Conservation (phyloP, 2,888 invertebrate species). For the Diarsia mendica region DNA sequence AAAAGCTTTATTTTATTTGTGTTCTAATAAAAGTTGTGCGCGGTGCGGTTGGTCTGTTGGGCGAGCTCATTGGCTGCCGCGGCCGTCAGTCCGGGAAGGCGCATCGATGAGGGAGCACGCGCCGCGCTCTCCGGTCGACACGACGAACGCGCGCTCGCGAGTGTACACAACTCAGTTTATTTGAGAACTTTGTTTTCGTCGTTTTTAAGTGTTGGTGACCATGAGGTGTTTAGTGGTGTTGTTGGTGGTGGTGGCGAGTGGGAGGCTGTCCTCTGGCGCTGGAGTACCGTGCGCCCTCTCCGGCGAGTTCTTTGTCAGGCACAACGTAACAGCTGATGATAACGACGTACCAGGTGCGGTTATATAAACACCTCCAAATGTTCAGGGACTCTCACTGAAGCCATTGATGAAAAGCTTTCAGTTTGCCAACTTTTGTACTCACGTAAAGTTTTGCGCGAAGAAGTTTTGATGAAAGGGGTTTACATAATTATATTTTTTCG, state of each 20-base stretch:
- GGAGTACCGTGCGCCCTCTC: constrained; percentile 80
- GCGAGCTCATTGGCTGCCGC: constrained; percentile 67
- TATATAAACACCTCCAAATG: constrained; percentile 70
- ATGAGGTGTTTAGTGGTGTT: constrained; percentile 87
- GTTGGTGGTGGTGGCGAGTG: constrained; percentile 78
- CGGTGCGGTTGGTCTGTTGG: constrained; percentile 64
- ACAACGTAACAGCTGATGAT: constrained; percentile 88
- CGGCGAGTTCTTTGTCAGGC: constrained; percentile 84
- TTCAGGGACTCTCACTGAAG: constrained; percentile 32
- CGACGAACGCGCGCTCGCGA: constrained; percentile 82
- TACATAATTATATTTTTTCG: not conserved
- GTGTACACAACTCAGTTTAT: constrained; percentile 77
- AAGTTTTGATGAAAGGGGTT: constrained; percentile 14
- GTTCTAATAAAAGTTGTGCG: constrained; percentile 80
- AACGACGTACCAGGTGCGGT: constrained; percentile 85
- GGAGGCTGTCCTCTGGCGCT: constrained; percentile 73
- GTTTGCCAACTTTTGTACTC: constrained; percentile 42
- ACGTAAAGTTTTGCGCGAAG: constrained; percentile 36
- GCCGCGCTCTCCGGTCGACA: constrained; percentile 74
- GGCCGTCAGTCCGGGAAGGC: constrained; percentile 82
- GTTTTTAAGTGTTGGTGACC: constrained; percentile 77
- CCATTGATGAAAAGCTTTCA: constrained; percentile 55
- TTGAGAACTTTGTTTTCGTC: constrained; percentile 73
- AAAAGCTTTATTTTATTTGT: constrained; percentile 82
- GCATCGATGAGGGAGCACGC: constrained; percentile 86